Base-by-base conservation (phyloP, 2,888 invertebrate genomes). In the Nemapogon koenigi region DNA sequence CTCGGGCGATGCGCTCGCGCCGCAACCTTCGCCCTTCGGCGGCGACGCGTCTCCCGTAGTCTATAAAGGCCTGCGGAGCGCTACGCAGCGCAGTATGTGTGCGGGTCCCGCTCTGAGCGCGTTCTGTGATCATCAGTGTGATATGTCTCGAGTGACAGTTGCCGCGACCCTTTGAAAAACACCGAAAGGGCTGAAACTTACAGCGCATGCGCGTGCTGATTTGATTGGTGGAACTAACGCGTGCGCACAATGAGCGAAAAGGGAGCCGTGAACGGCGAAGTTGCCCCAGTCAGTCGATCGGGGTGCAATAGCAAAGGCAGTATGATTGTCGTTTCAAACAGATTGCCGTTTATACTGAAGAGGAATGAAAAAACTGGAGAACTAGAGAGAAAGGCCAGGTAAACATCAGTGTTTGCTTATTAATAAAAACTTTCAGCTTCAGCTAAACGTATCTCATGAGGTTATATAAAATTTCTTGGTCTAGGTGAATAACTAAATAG, bases 271-370 rank as follows among this genome's bases (percentile, higher is more conserved):
- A 28, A 4, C 17, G 27, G 16, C 52, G 53, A 47, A 42, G 47
- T 48, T 43, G 51, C 51, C 44, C 49, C 59, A 58, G 59, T 50
- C 57, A 64, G 66, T 65, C 71, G 75, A 43, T 49, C 63, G n/a
- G 50, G 62, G 60, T 78, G 78, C 55, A 78, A 75, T 51, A 81
- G 81, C 57, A 85, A 84, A 52, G 88, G 87, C 50, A 90, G 88
- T 59, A 87, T 94, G 83, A 92, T 94, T 55, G 94, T 94, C 49
- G 93, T 94, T 42, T 94, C 94, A 48, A 94, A 94, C 73, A 82
- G 94, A 49, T 78, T 94, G 60, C 94, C 94, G 4, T 94, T 94
- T 72, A 89, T 94, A 45, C 78, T 94, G 44, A 87, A 84, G 59
- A 83, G 89, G 59, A 85, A 91, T 76, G 82, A 87, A 38, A 81